phyloP scores from a whole-genome alignment of 2,113 vertebrate species.

The Apaloderma vittatum region DNA sequence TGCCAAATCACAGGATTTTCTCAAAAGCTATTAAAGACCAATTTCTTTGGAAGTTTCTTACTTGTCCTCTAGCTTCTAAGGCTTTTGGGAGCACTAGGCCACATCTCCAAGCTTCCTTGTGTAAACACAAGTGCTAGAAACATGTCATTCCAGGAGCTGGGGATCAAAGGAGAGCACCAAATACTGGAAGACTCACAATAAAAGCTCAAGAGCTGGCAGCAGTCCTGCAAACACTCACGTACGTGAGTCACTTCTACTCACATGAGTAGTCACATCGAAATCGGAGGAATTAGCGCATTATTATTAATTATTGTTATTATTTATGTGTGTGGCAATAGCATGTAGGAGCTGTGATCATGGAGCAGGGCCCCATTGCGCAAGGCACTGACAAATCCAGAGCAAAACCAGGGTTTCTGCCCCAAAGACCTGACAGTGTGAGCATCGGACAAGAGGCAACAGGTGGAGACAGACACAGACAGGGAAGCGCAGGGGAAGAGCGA shows the following conservation, averaged over 20 bases:
- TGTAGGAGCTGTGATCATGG: background rate
- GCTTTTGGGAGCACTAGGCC: conserved; percentile 20
- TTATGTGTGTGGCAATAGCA: conserved; percentile 61
- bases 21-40: background rate
- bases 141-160: conserved; percentile 44
- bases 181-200: conserved; percentile 63
- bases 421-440: conserved; percentile 25
- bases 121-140: conserved; percentile 45
- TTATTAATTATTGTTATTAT: conserved; percentile 72
- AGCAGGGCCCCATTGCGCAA: conserved; percentile 40
- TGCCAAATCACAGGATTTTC: conserved; percentile 27
- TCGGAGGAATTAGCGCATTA: conserved; percentile 64
- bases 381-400: background rate
- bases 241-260: conserved; percentile 65
- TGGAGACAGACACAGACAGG: conserved; percentile 34
- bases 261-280: conserved; percentile 67
- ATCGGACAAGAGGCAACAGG: conserved; percentile 31
- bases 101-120: conserved; percentile 37
- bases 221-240: background rate
- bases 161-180: conserved; percentile 67
- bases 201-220: conserved; percentile 53
- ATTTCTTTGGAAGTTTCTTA: conserved; percentile 7
- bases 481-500: background rate
- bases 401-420: conserved; percentile 51
- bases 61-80: conserved; percentile 13